phyloP scores from a whole-genome alignment of 2,113 vertebrate genomes.

The Hippocampus mohnikei region DNA sequence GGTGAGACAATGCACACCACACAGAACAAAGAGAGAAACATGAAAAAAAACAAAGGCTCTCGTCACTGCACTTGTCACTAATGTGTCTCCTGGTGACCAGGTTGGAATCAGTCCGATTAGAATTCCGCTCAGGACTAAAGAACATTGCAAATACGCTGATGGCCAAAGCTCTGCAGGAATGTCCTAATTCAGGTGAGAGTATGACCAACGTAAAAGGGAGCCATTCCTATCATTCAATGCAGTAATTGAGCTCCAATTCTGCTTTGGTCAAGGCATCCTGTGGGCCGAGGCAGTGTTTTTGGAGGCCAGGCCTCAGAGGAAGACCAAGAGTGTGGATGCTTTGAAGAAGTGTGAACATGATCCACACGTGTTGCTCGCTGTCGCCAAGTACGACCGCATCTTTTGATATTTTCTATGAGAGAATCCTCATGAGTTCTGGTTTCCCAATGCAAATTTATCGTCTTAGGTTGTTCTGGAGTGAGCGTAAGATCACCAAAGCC shows the following conservation, averaged over 20 bases:
- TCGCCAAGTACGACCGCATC: conserved; percentile 82
- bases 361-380: conserved; percentile 91
- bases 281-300: conserved; percentile 97
- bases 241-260: neutral
- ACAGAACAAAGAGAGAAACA: neutral
- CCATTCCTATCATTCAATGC: neutral
- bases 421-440: neutral
- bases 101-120: conserved; percentile 92
- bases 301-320: conserved; percentile 91
- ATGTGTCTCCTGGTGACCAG: conserved; percentile 58
- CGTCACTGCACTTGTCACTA: neutral
- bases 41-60: neutral
- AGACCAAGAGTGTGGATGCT: conserved; percentile 97
- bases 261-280: conserved; percentile 79
- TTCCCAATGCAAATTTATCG: neutral
- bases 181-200: conserved; percentile 88
- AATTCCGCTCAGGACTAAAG: conserved; percentile 90
- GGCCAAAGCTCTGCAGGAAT: conserved; percentile 97
- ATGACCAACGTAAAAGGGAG: too few species aligned
- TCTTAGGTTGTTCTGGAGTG: conserved; percentile 94
- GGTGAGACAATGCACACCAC: conserved; percentile 71
- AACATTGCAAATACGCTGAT: conserved; percentile 95
- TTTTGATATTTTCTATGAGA: neutral
- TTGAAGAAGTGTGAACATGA: conserved; percentile 98
- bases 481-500: conserved; percentile 95